Conservation (phyloP, 2,888 invertebrate genomes). For the Apodemia duryi region DNA sequence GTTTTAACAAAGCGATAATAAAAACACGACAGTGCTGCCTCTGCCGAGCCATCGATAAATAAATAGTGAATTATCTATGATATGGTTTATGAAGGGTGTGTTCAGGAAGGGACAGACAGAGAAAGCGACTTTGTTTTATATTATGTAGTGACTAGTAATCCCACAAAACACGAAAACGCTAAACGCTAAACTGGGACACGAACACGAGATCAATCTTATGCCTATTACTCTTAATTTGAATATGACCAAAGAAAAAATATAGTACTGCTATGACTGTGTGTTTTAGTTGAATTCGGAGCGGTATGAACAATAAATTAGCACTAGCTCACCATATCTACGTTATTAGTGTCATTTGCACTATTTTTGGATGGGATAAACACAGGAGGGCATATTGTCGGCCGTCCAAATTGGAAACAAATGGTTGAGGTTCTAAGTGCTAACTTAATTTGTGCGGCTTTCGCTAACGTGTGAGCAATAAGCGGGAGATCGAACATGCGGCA, state of each 20-base stretch:
- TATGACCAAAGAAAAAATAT: conserved; percentile 19
- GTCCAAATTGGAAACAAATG: conserved; percentile 74
- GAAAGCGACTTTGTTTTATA: too few species aligned
- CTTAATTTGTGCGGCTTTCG: conserved; percentile 75
- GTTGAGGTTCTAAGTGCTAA: conserved; percentile 65
- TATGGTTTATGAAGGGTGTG: too few species aligned
- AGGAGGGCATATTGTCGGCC: conserved; percentile 64
- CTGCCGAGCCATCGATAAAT: too few species aligned
- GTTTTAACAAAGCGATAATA: too few species aligned
- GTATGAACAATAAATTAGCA: conserved; percentile 68
- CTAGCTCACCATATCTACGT: conserved; percentile 55
- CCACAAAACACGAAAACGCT: too few species aligned
- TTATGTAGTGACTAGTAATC: too few species aligned
- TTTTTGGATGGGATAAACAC: conserved; percentile 76
- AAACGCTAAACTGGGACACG: too few species aligned
- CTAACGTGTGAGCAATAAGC: conserved; percentile 71
- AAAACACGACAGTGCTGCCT: too few species aligned
- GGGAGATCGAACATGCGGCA: conserved; percentile 38
- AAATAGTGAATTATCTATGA: too few species aligned
- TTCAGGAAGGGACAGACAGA: too few species aligned
- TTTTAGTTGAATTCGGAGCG: conserved; percentile 53
- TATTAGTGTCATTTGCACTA: conserved; percentile 78
- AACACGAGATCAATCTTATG: conserved; percentile 27
- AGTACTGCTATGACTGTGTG: conserved; percentile 21
- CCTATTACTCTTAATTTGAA: conserved; percentile 18